phyloP scores from a whole-genome alignment of 2,797 vertebrate genomes.

The Mastacembelus armatus region DNA sequence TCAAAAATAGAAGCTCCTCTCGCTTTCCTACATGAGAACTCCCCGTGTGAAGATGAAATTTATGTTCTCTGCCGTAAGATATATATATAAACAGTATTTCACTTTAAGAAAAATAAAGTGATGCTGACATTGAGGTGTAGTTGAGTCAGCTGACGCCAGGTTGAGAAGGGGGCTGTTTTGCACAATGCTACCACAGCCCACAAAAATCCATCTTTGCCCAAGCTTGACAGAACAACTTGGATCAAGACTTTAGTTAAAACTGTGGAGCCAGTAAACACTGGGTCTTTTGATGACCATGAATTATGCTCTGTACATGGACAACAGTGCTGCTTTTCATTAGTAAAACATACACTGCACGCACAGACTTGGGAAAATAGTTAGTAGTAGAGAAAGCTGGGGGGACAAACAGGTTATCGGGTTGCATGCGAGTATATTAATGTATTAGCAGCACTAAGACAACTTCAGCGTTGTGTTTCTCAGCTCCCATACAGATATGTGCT shows the following conservation, averaged over 20 bases:
- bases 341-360: slow-evolving; percentile 60
- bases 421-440: background rate
- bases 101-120: background rate
- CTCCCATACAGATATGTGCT: slow-evolving; percentile 9
- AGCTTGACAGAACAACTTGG: slow-evolving; percentile 70
- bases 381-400: background rate
- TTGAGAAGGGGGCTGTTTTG: slow-evolving; percentile 26
- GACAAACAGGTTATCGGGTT: slow-evolving; percentile 38
- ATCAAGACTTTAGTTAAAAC: slow-evolving; percentile 49
- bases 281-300: slow-evolving; percentile 78
- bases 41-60: background rate
- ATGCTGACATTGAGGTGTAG: background rate
- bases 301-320: slow-evolving; percentile 69
- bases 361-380: slow-evolving; percentile 43
- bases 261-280: slow-evolving; percentile 74
- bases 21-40: background rate
- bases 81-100: too few species aligned
- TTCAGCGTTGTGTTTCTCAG: background rate
- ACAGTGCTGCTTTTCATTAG: slow-evolving; percentile 86
- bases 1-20: slow-evolving; percentile 9
- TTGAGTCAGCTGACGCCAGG: slow-evolving; percentile 18
- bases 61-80: too few species aligned
- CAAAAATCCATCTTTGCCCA: slow-evolving; percentile 71
- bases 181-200: slow-evolving; percentile 40
- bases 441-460: slow-evolving; percentile 4